phyloP scores from a whole-genome alignment of 2,888 invertebrate species.

The Bimastos eiseni region DNA sequence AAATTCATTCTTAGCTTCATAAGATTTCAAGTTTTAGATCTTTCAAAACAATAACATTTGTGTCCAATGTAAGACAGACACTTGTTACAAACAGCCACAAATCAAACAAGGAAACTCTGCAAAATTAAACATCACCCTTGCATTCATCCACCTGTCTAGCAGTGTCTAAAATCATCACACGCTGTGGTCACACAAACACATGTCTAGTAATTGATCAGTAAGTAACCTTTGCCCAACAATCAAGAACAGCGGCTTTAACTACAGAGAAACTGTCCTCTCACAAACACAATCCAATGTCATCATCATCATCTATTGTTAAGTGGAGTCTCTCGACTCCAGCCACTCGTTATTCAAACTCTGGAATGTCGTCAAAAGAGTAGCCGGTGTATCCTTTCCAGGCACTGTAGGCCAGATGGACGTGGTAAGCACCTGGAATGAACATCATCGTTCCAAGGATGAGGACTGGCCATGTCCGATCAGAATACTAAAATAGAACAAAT shows the following conservation, averaged over 20 bases:
- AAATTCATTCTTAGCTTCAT: background rate
- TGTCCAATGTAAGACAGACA: background rate
- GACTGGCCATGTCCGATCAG: constrained; percentile 85
- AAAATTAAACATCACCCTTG: background rate
- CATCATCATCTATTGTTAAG: no score
- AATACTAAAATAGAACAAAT: constrained; percentile 70
- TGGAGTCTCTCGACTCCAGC: background rate
- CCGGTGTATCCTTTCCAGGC: constrained; percentile 82
- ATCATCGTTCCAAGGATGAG: constrained; percentile 82
- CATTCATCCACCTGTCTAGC: background rate
- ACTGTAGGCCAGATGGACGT: constrained; percentile 82
- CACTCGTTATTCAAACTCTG: constrained; percentile 73
- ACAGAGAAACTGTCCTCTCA: background rate
- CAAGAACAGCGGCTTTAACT: background rate
- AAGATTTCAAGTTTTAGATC: background rate
- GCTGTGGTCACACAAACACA: background rate
- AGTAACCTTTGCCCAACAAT: background rate
- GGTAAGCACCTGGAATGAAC: constrained; percentile 90
- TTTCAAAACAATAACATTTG: background rate
- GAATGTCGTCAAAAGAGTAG: constrained; percentile 85
- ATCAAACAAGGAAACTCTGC: background rate
- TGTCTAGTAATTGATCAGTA: background rate
- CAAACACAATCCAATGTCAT: background rate
- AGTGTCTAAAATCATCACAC: background rate
- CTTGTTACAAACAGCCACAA: background rate